Conservation (phyloP, 2,113 vertebrate species). For the Alligator mississippiensis region DNA sequence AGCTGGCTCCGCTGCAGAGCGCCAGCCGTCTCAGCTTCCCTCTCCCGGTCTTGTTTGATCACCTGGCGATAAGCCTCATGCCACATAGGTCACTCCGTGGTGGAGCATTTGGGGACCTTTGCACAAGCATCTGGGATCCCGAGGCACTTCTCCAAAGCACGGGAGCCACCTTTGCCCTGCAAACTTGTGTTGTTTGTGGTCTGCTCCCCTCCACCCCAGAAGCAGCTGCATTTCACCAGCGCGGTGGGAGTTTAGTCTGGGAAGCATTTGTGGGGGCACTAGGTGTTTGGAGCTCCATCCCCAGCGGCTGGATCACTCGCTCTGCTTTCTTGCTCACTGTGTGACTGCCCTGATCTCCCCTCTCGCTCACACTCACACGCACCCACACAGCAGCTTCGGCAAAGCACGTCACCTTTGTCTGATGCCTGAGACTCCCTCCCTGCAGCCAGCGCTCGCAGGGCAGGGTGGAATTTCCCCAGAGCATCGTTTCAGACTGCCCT, state of each 20-base stretch:
- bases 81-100: background rate
- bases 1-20: no score
- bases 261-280: background rate
- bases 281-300: background rate
- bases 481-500: fast-evolving
- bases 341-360: background rate
- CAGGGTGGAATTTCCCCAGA: no score
- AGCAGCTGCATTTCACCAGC: background rate
- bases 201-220: background rate
- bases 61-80: no score
- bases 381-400: background rate
- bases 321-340: background rate
- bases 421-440: background rate
- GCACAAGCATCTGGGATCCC: background rate
- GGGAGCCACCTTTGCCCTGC: background rate
- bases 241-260: background rate
- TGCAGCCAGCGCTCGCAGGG: fast-evolving
- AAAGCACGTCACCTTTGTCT: background rate
- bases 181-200: fast-evolving
- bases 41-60: background rate
- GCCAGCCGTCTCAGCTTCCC: background rate
- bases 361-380: background rate
- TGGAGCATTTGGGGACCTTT: background rate
- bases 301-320: background rate
- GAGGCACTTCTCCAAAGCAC: background rate